Base-by-base conservation (phyloP, 92 coral and sea anemone species). In the Siderastrea radians region DNA sequence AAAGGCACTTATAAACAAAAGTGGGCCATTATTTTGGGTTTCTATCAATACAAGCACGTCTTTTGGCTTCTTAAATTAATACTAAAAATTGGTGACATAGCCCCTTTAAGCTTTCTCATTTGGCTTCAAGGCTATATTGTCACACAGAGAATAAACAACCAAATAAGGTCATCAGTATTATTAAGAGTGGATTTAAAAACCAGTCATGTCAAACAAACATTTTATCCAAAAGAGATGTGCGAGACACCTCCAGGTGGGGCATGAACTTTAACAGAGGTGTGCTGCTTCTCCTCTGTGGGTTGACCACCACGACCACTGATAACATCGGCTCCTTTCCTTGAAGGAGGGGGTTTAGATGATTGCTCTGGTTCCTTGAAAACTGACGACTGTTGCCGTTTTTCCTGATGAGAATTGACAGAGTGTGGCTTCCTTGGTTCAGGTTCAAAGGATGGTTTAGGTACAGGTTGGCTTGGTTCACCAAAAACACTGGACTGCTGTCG, bases 181-280 rank as follows among this genome's bases (percentile, higher is more conserved):
- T 55, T 69, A 82, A 48, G 68, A 68, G 19, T 13, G 47, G 47
- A 46, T 49, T 46, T 84, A 61, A 73, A 84, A 72, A 84, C 65
- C 19, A 50, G 64, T 59, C 49, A 65, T 43, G 8, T 14, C 14
- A 10, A 38, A 43, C 19, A 49, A 64, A 62, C 13, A 45, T 55
- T 84, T 94, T 75, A 97, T 61, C 99, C 99, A 82, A 97, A 92
- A 16, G 93, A 75, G 79, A 97, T 97, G 77, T 93, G 93, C 0
- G 98, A 95, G 70, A 73, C 92, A 1, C 99, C 99, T 80, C 99
- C 99, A 43, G 99, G 99, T 4, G 99, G 98, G 14, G 94, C 96
- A n/a, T 45, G 74, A 19, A 96, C 94, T 17, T 86, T 92, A 59
- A 96, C 96, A 5, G 98, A 92, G 6, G 98, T 95, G 66, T 69